Evolutionary conservation across 2,888 invertebrate species (phyloP), one percentile per base, ranked within the genome.

Genomic region (Crioceris asparagi): DNA sequence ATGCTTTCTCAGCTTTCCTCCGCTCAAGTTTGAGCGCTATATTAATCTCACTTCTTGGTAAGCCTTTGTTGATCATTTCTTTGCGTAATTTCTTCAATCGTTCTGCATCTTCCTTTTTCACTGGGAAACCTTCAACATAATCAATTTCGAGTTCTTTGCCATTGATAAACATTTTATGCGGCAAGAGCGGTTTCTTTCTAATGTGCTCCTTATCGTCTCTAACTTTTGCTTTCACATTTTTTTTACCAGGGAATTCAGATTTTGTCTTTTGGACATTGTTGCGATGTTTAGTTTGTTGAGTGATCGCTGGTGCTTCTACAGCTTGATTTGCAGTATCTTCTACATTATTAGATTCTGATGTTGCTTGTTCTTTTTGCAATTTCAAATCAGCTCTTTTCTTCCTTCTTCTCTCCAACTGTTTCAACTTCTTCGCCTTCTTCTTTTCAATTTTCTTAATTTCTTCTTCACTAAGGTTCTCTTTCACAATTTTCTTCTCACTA

Each of bases 121-220:
- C 69, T 14, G 80, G 79, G 55, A 80, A 83, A 2, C 83, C 80
- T 55, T 83, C 79, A 59, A 70, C 77, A 46, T 74, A 70, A 0
- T 71, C 66, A 17, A 81, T 57, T 51, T 76, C 71, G 15, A 79
- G 61, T 49, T 74, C 72, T 54, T 72, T 68, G 3, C 79, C 78
- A 62, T 79, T 77, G 12, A 81, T 71, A 19, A 70, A 68, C 23
- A 79, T 64, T 55, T 70, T 71, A 38, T 70, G 40, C 17, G 52
- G 40, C 36, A 36, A 31, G 7, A 35, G 34, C 6, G 45, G 44
- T 41, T 54, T 55, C 59, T 61, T 51, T 54, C 57, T 43, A 56
- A 52, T 39, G 53, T 56, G 47, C 3, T 49, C 43, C 26, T 49
- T 64, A 53, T 43, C 57, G 50, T 41, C 55, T 49, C 30, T 60